A percentile compares a stretch with the other conserved stretches of the same genome.
These are phyloP conservation scores for Papilio machaon DNA, from an alignment of 1,140 invertebrate species.

Conservation along the genomic window DNA sequence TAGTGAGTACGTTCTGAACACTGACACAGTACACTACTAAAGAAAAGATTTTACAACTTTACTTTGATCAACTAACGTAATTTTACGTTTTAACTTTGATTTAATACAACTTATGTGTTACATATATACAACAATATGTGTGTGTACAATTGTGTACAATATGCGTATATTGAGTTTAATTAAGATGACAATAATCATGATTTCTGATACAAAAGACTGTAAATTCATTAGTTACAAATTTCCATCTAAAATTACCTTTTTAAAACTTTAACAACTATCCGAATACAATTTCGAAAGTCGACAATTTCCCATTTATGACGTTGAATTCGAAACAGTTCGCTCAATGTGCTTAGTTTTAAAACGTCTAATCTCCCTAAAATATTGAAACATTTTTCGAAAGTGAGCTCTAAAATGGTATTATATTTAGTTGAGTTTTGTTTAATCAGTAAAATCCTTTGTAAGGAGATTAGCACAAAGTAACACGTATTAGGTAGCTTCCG, in stretches of 20 bases:
- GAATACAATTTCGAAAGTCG: constrained; percentile 31
- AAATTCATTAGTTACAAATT: background rate
- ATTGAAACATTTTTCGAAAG: background rate
- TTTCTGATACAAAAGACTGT: background rate
- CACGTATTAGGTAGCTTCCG: constrained; percentile 72
- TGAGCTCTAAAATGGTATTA: constrained; percentile 6
- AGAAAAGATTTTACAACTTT: too few relatives aligned
- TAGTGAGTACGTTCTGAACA: too few relatives aligned
- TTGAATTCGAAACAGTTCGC: constrained; percentile 19
- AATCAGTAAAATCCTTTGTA: constrained; percentile 50
- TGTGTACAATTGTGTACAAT: too few relatives aligned
- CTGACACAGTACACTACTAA: too few relatives aligned
- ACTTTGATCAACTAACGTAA: too few relatives aligned
- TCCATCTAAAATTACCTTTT: constrained; percentile 19
- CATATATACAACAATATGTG: too few relatives aligned
- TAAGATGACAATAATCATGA: background rate
- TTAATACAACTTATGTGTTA: too few relatives aligned
- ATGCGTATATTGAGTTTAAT: too few relatives aligned
- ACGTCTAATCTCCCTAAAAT: constrained; percentile 23
- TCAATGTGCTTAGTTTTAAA: constrained; percentile 31
- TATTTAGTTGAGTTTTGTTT: constrained; percentile 42
- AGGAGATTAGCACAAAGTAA: constrained; percentile 71
- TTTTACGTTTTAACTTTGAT: too few relatives aligned
- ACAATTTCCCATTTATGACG: constrained; percentile 37
- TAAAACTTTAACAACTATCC: constrained; percentile 22